Conservation (phyloP, 2,888 invertebrate species). For the Drosophila histrio region DNA sequence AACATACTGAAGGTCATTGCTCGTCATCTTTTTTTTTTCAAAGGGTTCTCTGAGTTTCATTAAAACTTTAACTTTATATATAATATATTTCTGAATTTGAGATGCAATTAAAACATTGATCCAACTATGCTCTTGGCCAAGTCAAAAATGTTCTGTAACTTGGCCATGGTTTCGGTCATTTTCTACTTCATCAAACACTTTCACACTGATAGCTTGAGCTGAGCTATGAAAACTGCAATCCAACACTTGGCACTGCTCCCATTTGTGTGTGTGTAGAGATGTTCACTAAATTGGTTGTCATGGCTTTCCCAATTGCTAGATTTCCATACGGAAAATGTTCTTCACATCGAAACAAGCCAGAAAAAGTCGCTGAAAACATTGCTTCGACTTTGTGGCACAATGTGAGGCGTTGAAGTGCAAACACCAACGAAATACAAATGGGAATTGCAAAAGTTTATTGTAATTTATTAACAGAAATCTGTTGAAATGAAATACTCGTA, state of each 20-base stretch:
- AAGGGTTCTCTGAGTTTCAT: slow-evolving; percentile 22
- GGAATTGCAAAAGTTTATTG: slow-evolving; percentile 56
- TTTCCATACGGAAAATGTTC: slow-evolving; percentile 27
- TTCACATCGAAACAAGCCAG: not conserved
- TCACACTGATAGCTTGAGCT: slow-evolving; percentile 15
- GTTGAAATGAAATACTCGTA: slow-evolving; percentile 22
- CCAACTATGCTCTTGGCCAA: not conserved
- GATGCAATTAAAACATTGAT: slow-evolving; percentile 41
- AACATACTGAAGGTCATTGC: slow-evolving; percentile 34
- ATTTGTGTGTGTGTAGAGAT: slow-evolving; percentile 3
- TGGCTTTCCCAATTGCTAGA: slow-evolving; percentile 26
- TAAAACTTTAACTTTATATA: slow-evolving; percentile 19
- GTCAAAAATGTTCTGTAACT: not conserved
- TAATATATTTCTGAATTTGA: slow-evolving; percentile 1
- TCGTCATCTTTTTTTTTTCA: not conserved
- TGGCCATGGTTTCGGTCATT: slow-evolving; percentile 26
- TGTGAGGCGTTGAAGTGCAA: slow-evolving; percentile 55
- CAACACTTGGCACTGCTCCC: slow-evolving; percentile 26
- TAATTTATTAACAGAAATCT: slow-evolving; percentile 50
- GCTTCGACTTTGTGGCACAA: slow-evolving; percentile 35
- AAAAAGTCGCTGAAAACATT: slow-evolving; percentile 15
- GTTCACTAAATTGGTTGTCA: slow-evolving; percentile 33
- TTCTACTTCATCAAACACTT: slow-evolving; percentile 46
- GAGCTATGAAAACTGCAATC: slow-evolving; percentile 23
- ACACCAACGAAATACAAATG: slow-evolving; percentile 47